A percentile compares a stretch with the other conserved stretches of the same genome.
phyloP scores from a whole-genome alignment of 1,140 invertebrate genomes.

The Hycleus phaleratus region DNA sequence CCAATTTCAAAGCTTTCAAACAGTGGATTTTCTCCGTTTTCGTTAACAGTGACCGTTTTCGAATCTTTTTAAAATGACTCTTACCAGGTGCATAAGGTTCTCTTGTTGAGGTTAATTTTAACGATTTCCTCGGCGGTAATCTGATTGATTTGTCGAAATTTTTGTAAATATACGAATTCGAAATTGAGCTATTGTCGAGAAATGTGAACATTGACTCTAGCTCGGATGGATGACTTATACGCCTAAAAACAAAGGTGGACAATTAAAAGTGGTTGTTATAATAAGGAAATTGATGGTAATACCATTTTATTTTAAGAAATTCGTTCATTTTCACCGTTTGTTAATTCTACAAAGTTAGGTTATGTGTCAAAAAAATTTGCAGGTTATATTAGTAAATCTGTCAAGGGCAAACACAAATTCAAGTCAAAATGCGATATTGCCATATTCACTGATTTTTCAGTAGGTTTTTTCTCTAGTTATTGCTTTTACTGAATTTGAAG shows the following conservation, averaged over 20 bases:
- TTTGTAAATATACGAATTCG: slow-evolving; percentile 18
- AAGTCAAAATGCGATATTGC: too few species aligned
- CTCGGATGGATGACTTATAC: slow-evolving; percentile 5
- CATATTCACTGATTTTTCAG: too few species aligned
- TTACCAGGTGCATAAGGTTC: slow-evolving; percentile 12
- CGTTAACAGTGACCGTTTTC: slow-evolving; percentile 17
- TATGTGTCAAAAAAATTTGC: background rate
- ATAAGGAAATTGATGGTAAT: background rate
- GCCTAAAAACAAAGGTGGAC: slow-evolving; percentile 7
- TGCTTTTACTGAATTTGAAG: too few species aligned
- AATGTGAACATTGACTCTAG: background rate
- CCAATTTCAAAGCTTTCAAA: slow-evolving; percentile 27
- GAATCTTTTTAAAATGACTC: slow-evolving; percentile 9
- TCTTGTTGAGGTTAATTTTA: background rate
- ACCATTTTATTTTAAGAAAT: slow-evolving; percentile 22
- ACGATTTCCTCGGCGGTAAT: background rate
- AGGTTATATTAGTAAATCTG: too few species aligned
- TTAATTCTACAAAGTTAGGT: background rate
- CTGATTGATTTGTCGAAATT: slow-evolving; percentile 12
- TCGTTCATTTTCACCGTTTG: slow-evolving; percentile 15
- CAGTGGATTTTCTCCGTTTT: slow-evolving; percentile 22
- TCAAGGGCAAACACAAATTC: too few species aligned
- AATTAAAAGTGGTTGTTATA: slow-evolving; percentile 1
- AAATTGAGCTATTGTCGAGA: slow-evolving; percentile 16
- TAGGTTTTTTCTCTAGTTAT: too few species aligned